Conservation (phyloP, 2,888 invertebrate species). For the Dryobota labecula region DNA sequence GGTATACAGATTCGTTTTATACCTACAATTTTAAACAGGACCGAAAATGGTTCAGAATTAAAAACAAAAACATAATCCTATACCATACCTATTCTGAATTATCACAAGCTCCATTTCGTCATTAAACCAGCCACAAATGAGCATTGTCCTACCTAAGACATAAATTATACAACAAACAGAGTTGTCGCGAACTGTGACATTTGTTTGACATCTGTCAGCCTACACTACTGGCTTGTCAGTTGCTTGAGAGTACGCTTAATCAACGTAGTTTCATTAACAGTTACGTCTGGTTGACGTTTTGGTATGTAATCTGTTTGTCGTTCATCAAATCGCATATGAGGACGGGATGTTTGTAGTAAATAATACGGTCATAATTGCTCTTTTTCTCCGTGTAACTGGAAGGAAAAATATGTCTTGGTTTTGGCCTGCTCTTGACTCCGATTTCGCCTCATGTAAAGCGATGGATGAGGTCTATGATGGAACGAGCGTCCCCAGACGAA, state of each 20-base stretch:
- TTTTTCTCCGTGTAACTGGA: neutral
- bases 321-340: slow-evolving; percentile 16
- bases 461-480: no score
- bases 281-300: slow-evolving; percentile 45
- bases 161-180: slow-evolving; percentile 49
- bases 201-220: slow-evolving; percentile 59
- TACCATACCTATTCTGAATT: neutral
- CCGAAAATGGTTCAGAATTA: no score
- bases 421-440: no score
- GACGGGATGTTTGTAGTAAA: neutral
- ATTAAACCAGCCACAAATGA: slow-evolving; percentile 40
- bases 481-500: no score
- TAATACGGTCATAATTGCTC: neutral
- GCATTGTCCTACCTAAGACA: slow-evolving; percentile 37
- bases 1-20: no score
- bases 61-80: neutral
- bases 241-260: slow-evolving; percentile 44
- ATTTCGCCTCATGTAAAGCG: no score
- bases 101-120: neutral
- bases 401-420: no score
- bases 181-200: slow-evolving; percentile 53
- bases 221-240: slow-evolving; percentile 41
- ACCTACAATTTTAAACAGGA: no score
- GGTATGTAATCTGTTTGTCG: slow-evolving; percentile 42
- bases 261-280: slow-evolving; percentile 53